Evolutionary conservation across 2,888 invertebrate species (phyloP).

Genomic region (Xestoiulus laeticollis): DNA sequence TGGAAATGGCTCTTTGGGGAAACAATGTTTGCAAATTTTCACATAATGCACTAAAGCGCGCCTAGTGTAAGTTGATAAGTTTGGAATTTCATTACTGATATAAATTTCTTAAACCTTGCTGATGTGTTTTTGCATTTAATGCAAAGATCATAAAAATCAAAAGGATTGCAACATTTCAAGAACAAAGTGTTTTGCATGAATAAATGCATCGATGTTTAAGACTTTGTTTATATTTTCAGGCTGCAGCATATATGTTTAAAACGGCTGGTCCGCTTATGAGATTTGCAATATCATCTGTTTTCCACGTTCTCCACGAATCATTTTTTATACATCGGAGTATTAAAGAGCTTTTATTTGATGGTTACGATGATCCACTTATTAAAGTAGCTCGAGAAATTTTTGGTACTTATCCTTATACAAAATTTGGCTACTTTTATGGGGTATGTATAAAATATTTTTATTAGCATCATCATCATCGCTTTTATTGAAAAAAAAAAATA

Average conservation of each 20-base stretch:
- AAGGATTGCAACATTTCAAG: background rate
- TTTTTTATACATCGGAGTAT: constrained; percentile 45
- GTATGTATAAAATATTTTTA: constrained; percentile 27
- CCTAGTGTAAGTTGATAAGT: too few relatives aligned
- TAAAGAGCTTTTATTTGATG: constrained; percentile 46
- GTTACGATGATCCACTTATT: constrained; percentile 50
- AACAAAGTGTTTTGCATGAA: too few relatives aligned
- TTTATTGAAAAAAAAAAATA: background rate
- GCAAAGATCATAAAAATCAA: too few relatives aligned
- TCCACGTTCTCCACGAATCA: constrained; percentile 36
- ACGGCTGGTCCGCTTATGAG: constrained; percentile 46
- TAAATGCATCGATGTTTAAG: background rate
- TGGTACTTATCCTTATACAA: constrained; percentile 44
- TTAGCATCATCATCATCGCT: background rate
- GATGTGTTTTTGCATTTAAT: too few relatives aligned
- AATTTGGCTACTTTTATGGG: constrained; percentile 49
- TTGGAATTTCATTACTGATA: too few relatives aligned
- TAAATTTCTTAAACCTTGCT: too few relatives aligned
- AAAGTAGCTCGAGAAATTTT: constrained; percentile 45
- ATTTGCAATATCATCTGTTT: constrained; percentile 21
- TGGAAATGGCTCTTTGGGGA: too few relatives aligned
- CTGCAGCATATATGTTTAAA: constrained; percentile 49
- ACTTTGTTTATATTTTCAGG: constrained; percentile 6
- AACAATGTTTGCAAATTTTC: too few relatives aligned
- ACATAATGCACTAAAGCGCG: too few relatives aligned